Evolutionary conservation across 2,888 invertebrate species (phyloP).

Genomic region (Macrosoma leucophasiata): DNA sequence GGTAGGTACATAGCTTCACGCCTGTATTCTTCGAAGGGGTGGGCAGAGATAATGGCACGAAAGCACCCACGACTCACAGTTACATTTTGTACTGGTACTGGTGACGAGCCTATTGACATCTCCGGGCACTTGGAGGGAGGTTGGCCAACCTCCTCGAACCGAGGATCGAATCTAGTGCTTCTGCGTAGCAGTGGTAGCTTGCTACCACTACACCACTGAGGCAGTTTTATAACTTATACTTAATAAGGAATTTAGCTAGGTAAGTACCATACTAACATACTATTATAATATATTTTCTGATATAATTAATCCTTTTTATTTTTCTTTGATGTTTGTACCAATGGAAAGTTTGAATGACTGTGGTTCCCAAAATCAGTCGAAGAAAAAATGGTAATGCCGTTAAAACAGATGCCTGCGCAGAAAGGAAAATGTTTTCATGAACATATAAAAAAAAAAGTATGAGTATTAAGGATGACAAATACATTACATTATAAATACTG

Average conservation of each 20-base stretch:
- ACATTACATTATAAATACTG: constrained; percentile 46
- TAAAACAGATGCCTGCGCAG: constrained; percentile 57
- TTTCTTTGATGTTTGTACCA: constrained; percentile 49
- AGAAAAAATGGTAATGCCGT: constrained; percentile 62
- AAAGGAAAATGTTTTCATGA: constrained; percentile 18
- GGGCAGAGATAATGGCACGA: too few species aligned
- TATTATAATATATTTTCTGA: constrained; percentile 58
- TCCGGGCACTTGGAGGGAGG: too few species aligned
- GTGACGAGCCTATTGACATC: too few species aligned
- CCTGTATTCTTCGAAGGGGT: too few species aligned
- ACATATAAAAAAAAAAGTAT: background rate
- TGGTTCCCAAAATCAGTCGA: constrained; percentile 54
- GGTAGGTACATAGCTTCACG: constrained; percentile 2
- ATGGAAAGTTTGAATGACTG: constrained; percentile 53
- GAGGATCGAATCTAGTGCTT: too few species aligned
- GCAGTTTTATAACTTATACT: too few species aligned
- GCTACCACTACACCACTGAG: too few species aligned
- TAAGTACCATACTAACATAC: constrained; percentile 73
- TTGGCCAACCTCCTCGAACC: too few species aligned
- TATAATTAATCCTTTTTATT: constrained; percentile 39
- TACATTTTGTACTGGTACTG: too few species aligned
- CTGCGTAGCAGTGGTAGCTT: too few species aligned
- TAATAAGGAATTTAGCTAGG: too few species aligned
- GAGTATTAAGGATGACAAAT: background rate
- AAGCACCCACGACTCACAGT: too few species aligned